Evolutionary conservation across 2,888 invertebrate genomes (phyloP).

Genomic region (Drosophila greeni): DNA sequence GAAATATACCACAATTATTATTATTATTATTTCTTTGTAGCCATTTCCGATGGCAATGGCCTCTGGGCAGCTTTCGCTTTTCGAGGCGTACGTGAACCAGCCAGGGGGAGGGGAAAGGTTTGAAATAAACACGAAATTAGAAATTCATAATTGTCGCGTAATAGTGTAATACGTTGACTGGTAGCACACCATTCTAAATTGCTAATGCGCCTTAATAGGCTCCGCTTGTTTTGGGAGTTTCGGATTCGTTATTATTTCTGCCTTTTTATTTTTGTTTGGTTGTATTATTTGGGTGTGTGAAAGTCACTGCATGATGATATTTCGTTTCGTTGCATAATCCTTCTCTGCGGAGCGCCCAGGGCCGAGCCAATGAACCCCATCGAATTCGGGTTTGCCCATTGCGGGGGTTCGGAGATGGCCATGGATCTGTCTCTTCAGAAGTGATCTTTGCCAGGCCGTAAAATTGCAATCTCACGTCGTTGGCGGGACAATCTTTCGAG

Average conservation of each 20-base stretch:
- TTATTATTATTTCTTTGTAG: constrained; percentile 10
- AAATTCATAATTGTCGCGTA: constrained; percentile 71
- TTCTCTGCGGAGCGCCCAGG: constrained; percentile 36
- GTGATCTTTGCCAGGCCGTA: constrained; percentile 55
- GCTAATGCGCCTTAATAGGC: constrained; percentile 63
- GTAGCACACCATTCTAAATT: constrained; percentile 66
- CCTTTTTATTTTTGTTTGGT: background rate
- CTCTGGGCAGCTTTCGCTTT: constrained; percentile 74
- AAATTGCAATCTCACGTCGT: constrained; percentile 68
- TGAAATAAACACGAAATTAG: constrained; percentile 53
- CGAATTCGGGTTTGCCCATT: constrained; percentile 36
- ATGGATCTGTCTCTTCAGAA: constrained; percentile 14
- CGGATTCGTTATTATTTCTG: constrained; percentile 8
- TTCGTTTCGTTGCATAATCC: constrained; percentile 69
- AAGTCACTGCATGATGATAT: constrained; percentile 62
- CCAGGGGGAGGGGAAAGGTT: background rate
- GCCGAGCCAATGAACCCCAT: constrained; percentile 64
- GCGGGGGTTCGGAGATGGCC: constrained; percentile 6
- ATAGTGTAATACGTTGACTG: constrained; percentile 41
- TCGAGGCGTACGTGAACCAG: constrained; percentile 56
- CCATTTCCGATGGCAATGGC: constrained; percentile 75
- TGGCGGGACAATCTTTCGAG: constrained; percentile 57
- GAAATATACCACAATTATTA: constrained; percentile 31
- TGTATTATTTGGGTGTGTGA: constrained; percentile 31
- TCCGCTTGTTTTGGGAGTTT: constrained; percentile 44